Base-by-base conservation (phyloP, 2,888 invertebrate genomes). In the Napeogenes inachia region DNA sequence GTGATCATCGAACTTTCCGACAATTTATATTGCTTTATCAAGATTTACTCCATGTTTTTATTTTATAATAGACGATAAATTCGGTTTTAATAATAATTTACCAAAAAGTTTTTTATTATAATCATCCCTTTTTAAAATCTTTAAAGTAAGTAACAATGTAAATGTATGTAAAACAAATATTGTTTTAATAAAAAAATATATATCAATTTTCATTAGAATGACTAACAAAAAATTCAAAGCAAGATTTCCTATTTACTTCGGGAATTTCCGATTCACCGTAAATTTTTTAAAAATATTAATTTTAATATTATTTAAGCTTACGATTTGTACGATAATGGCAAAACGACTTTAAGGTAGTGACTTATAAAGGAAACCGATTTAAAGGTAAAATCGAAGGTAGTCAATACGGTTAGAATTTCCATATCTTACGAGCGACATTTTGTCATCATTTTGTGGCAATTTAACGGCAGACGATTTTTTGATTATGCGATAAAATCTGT, bases 21-120 rank as follows among this genome's bases (percentile, higher is more conserved):
- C 67, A 70, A 69, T 70, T 72, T 71, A 72, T 76, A 78, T 79
- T 76, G 75, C 73, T 78, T 77, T 80, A 77, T 71, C 68, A 70
- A 73, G 74, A 79, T 75, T 72, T 66, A 68, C 70, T 68, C 68
- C 66, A 54, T 32, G 57, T 35, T 50, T 57, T 38, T 42, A 42
- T 42, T 57, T 71, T 74, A 72, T 63, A 62, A 61, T 45, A 60
- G 46, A 69, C 65, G 54, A 70, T 47, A 30, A 3, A 33, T 42
- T 56, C n/a, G 38, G 4, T 59, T 21, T 45, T 46, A 38, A 35
- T 53, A 8, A 56, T 1, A 56, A 35, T 35, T 35, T 35, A 5
- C 3, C 35, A 5, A 35, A 6, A 35, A 35, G 21, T 21, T 21
- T 21, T 21, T 21, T 21, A 21, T 21, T 21, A 35, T 5, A 35